Percentiles rank a stretch among this genome's conserved stretches.
These are phyloP conservation scores for Mionectes macconnelli DNA, from an alignment of 2,113 vertebrate genomes.

Conservation along the genomic window DNA sequence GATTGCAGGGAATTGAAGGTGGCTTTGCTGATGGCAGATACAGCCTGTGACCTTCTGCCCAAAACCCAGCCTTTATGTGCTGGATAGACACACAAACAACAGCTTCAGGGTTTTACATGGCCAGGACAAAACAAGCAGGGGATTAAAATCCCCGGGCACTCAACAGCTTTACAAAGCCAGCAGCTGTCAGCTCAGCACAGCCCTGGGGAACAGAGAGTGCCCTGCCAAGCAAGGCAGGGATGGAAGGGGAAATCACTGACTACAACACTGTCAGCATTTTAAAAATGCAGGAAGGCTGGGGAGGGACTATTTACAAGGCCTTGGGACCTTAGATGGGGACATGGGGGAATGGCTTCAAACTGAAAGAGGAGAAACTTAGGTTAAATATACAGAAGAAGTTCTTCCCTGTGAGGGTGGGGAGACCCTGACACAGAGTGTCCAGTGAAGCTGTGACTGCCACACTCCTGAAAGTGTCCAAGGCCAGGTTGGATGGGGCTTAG, in stretches of 20 bases:
- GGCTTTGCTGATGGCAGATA: slow-evolving; percentile 54
- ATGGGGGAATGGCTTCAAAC: background rate
- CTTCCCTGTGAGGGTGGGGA: accelerated
- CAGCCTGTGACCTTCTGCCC: slow-evolving; percentile 29
- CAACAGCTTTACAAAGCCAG: background rate
- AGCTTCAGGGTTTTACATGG: background rate
- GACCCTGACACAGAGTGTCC: background rate
- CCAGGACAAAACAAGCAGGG: background rate
- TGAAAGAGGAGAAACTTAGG: background rate
- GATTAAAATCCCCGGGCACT: background rate
- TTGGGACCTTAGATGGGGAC: background rate
- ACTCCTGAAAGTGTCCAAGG: background rate
- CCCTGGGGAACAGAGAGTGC: background rate
- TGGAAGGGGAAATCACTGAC: background rate
- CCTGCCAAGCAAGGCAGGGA: background rate
- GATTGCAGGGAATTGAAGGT: slow-evolving; percentile 64
- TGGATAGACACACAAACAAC: background rate
- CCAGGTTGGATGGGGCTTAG: accelerated
- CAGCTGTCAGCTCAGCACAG: background rate
- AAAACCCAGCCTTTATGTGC: background rate
- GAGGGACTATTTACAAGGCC: background rate
- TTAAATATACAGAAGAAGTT: background rate
- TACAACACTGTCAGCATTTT: background rate
- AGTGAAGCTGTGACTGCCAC: background rate
- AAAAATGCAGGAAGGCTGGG: background rate